Percentiles rank a stretch among this genome's conserved stretches.
phyloP scores from a whole-genome alignment of 2,113 vertebrate genomes.

The Calyptommatus sinebrachiatus region DNA sequence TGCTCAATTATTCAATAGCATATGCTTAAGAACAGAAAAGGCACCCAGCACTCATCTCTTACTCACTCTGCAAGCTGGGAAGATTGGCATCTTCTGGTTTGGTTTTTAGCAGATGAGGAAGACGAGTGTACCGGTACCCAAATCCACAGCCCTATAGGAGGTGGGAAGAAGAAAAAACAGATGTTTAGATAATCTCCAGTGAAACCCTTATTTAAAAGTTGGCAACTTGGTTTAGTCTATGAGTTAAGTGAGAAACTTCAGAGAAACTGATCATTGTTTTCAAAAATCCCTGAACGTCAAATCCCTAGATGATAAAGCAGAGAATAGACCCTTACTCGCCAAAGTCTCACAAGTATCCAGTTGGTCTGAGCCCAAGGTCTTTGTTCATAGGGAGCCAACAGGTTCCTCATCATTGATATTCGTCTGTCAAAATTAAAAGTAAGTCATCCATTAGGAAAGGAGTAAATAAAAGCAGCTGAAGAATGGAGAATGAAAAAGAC shows the following conservation, averaged over 20 bases:
- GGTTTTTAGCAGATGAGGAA: constrained; percentile 95
- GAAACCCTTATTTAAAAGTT: neutral
- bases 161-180: neutral
- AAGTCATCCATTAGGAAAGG: constrained; percentile 5
- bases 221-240: neutral
- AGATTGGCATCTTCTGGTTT: constrained; percentile 96
- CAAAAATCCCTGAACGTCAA: neutral
- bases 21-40: neutral
- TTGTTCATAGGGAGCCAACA: constrained; percentile 95
- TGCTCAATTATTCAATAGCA: neutral
- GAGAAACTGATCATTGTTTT: neutral
- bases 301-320: neutral
- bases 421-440: constrained; percentile 70
- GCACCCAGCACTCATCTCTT: neutral
- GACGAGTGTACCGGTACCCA: constrained; percentile 94
- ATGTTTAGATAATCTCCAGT: neutral
- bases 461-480: neutral
- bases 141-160: constrained; percentile 90
- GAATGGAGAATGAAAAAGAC: neutral
- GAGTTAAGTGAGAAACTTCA: neutral
- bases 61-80: constrained; percentile 96
- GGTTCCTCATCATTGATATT: constrained; percentile 94
- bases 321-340: constrained; percentile 80
- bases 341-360: constrained; percentile 97
- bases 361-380: constrained; percentile 98